Evolutionary conservation across 1,140 invertebrate species (phyloP), one percentile per base, ranked within the genome.

Genomic region (Diabrotica undecimpunctata): DNA sequence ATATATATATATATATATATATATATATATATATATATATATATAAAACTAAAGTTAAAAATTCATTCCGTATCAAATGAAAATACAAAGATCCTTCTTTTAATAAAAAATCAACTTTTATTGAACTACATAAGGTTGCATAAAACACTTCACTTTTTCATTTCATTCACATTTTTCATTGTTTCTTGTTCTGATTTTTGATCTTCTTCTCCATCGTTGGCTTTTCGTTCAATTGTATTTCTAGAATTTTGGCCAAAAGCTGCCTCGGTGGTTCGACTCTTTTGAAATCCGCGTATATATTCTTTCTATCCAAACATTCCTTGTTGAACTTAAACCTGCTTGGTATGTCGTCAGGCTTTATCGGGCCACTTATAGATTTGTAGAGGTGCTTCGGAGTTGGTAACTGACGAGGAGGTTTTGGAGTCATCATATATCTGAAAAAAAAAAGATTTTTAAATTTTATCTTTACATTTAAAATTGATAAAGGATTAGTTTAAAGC

Each of bases 291-390:
- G 61, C 61, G 46, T 70, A 66, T 13, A 77, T 69, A 59, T 77
- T 77, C 56, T 77, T 77, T 53, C 65, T 68, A 25, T 77, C 75
- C 7, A 76, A 60, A 8, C 66, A 25, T 54, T 71, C 66, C 35
- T 66, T 72, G 50, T 71, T 70, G 14, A 76, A 60, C 41, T 67
- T 68, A 9, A 75, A 54, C n/a, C 66, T 61, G 13, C 61, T 53
- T 0, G 74, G 74, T 12, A 73, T 70, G 12, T 75, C 70, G 7
- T 69, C 61, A 7, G 61, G 53, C 10, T 51, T 39, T 7, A 75
- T 61, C 50, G 70, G 70, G 12, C 74, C 72, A 46, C 61, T 67
- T 39, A 64, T 61, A 10, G 63, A 67, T 35, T 70, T 69, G 50
- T 74, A 71, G 9, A 62, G 12, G 25, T 7, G 13, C 7, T 57